Conservation (phyloP, 2,113 vertebrate species). For the Phrynosoma blainvillii region DNA sequence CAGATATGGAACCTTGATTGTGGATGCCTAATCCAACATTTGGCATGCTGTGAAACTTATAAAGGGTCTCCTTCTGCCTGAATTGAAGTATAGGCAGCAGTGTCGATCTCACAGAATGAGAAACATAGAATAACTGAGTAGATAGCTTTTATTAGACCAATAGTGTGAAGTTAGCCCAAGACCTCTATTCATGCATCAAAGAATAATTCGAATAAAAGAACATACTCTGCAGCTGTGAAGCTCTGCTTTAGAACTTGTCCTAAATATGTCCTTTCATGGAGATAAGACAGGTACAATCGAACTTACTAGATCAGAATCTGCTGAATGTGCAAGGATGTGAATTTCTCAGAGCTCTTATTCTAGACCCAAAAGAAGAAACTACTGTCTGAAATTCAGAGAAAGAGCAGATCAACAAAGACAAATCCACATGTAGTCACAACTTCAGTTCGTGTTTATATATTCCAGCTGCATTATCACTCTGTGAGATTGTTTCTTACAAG, state of each 20-base stretch:
- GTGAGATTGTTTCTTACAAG: neutral
- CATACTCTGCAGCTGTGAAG: neutral
- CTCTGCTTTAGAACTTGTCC: neutral
- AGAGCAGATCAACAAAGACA: neutral
- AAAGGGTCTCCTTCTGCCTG: constrained; percentile 23
- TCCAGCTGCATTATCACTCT: neutral
- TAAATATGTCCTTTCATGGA: neutral
- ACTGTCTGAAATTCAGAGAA: neutral
- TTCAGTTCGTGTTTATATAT: constrained; percentile 3
- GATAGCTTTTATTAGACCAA: neutral
- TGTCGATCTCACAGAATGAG: neutral
- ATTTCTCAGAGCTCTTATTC: neutral
- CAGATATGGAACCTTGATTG: constrained; percentile 35
- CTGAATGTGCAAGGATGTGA: neutral
- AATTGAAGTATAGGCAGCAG: neutral
- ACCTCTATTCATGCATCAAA: constrained; percentile 3
- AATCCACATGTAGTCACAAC: constrained; percentile 1
- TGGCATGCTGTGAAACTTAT: constrained; percentile 18
- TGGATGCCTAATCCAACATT: constrained; percentile 21
- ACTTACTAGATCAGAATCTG: neutral
- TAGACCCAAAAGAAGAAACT: neutral
- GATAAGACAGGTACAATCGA: neutral
- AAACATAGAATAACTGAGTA: neutral
- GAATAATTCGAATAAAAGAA: neutral
- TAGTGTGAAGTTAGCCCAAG: neutral